Percentiles rank a stretch among this genome's conserved stretches.
Conservation (phyloP, 2,113 vertebrate genomes). For the Probosciger aterrimus region DNA sequence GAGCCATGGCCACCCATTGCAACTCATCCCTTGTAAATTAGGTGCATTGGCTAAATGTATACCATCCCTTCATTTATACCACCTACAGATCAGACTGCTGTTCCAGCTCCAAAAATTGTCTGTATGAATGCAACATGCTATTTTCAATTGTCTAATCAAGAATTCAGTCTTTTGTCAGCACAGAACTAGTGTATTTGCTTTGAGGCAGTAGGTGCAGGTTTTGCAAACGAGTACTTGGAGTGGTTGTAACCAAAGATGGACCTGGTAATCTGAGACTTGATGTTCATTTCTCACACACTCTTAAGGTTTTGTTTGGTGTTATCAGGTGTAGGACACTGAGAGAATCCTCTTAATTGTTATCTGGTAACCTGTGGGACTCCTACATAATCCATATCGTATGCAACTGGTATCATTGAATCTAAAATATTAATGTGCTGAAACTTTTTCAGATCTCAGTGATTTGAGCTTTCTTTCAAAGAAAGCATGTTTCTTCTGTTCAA, state of each 20-base stretch:
- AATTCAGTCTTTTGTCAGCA: background rate
- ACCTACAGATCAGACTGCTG: background rate
- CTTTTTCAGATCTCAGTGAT: background rate
- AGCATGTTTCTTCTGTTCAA: background rate
- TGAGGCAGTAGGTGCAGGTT: background rate
- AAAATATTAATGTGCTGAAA: background rate
- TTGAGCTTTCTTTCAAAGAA: background rate
- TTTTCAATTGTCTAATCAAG: background rate
- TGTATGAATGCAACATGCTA: background rate
- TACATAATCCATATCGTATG: background rate
- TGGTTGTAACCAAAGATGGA: background rate
- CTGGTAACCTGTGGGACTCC: background rate
- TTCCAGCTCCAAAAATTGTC: background rate
- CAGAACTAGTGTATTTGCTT: background rate
- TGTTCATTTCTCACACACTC: background rate
- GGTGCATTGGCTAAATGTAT: background rate
- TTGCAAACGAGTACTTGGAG: background rate
- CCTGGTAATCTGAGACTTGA: background rate
- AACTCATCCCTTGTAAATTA: background rate
- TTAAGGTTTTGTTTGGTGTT: background rate
- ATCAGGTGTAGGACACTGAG: background rate
- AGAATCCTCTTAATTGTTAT: background rate
- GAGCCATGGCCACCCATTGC: fast-evolving
- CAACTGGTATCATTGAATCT: background rate
- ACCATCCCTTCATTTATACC: background rate